A percentile compares a stretch with the other conserved stretches of the same genome.
Evolutionary conservation across 2,888 invertebrate genomes (phyloP).

Genomic region (Eudasyphora cyanicolor): DNA sequence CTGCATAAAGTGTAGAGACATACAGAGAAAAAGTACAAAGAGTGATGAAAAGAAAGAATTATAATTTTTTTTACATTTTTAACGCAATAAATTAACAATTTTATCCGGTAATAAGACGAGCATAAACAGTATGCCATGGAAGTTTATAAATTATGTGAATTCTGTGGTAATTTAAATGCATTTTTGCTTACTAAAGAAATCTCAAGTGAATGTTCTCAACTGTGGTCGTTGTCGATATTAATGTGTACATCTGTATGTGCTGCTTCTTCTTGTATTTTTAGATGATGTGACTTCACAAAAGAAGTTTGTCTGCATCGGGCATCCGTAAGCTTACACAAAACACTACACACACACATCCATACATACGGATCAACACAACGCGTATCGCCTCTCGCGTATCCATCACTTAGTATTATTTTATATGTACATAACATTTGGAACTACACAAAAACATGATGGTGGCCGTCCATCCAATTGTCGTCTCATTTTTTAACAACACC

Average conservation of each 20-base stretch:
- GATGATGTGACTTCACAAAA: conserved; percentile 33
- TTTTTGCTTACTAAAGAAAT: background rate
- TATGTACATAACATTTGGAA: background rate
- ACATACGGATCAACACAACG: background rate
- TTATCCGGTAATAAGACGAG: background rate
- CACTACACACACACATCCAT: background rate
- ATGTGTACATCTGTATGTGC: background rate
- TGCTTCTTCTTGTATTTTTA: conserved; percentile 7
- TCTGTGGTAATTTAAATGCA: background rate
- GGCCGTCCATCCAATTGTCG: conserved; percentile 33
- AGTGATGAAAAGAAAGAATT: background rate
- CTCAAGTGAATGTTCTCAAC: background rate
- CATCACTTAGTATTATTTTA: background rate
- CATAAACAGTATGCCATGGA: background rate
- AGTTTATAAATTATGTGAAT: background rate
- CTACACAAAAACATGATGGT: conserved; percentile 22
- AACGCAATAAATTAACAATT: background rate
- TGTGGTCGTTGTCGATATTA: background rate
- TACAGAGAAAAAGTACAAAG: conserved; percentile 18
- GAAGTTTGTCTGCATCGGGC: conserved; percentile 32
- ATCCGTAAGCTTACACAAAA: background rate
- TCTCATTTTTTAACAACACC: conserved; percentile 16
- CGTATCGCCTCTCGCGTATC: background rate
- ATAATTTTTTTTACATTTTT: background rate
- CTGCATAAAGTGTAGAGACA: background rate